Conservation (phyloP, 2,797 vertebrate genomes). For the Echiichthys vipera region DNA sequence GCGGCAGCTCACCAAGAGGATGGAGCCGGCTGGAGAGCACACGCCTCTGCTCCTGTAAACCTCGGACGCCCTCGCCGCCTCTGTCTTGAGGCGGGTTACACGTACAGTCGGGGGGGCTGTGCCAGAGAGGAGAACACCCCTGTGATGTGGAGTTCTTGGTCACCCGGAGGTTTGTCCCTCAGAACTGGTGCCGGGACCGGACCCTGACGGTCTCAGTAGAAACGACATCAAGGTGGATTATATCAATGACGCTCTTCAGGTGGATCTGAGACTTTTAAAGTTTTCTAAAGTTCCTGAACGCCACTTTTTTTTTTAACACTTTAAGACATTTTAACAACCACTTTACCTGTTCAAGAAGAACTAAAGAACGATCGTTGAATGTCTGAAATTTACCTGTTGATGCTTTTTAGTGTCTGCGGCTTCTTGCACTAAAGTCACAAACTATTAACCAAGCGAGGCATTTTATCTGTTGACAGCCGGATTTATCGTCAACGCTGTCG, state of each 20-base stretch:
- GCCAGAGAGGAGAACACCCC: neutral
- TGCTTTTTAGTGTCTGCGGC: constrained; percentile 14
- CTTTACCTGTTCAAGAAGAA: constrained; percentile 1
- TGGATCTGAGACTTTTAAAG: neutral
- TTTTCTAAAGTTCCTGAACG: neutral
- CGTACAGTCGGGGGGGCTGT: neutral
- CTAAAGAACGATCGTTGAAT: neutral
- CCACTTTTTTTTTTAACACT: constrained; percentile 44
- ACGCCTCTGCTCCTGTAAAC: constrained; percentile 91
- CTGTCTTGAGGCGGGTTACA: too few relatives aligned
- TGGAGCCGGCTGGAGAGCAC: constrained; percentile 87
- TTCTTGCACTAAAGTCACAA: constrained; percentile 57
- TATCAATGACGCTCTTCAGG: neutral
- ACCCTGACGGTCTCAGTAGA: too few relatives aligned
- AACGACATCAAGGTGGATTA: neutral
- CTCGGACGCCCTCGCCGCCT: accelerated
- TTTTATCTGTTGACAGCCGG: neutral
- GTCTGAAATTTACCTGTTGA: neutral
- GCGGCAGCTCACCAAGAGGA: constrained; percentile 81
- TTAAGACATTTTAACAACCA: constrained; percentile 21
- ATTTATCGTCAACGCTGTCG: neutral
- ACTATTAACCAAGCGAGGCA: constrained; percentile 16
- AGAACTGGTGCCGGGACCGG: too few relatives aligned
- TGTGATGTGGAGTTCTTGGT: neutral
- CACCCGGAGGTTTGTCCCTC: neutral